Percentiles rank a stretch among this genome's conserved stretches.
Evolutionary conservation across 2,797 vertebrate genomes (phyloP).

Genomic region (Leptodactylus fallax): DNA sequence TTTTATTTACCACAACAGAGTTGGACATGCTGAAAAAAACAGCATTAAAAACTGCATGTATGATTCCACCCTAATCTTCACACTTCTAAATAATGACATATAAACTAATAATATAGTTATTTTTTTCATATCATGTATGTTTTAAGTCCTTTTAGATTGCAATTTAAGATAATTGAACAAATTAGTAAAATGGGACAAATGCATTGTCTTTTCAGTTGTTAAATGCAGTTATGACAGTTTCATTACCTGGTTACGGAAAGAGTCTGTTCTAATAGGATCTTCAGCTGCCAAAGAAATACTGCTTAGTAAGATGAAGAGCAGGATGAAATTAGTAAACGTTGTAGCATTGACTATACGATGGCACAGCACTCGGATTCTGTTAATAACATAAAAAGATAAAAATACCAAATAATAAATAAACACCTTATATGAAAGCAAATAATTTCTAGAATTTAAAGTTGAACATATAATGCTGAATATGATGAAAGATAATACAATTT

Average conservation of each 20-base stretch:
- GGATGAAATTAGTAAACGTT: conserved; percentile 97
- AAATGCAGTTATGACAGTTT: too few relatives aligned
- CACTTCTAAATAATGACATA: too few relatives aligned
- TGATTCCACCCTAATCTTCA: too few relatives aligned
- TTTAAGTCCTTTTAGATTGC: too few relatives aligned
- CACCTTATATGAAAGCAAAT: background rate
- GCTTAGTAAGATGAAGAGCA: conserved; percentile 97
- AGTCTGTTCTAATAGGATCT: conserved; percentile 92
- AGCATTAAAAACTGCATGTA: too few relatives aligned
- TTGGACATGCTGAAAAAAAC: too few relatives aligned
- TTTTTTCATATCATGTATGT: too few relatives aligned
- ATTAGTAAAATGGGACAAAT: too few relatives aligned
- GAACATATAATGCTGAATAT: background rate
- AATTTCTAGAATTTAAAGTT: background rate
- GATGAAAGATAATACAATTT: background rate
- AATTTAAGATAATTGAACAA: too few relatives aligned
- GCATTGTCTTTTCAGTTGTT: too few relatives aligned
- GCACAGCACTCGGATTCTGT: conserved; percentile 91
- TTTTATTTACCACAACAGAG: too few relatives aligned
- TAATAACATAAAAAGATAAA: conserved; percentile 31
- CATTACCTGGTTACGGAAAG: conserved; percentile 90
- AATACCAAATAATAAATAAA: background rate
- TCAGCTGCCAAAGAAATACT: conserved; percentile 96
- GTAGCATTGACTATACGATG: conserved; percentile 94
- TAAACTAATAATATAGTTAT: too few relatives aligned